A percentile compares a stretch with the other conserved stretches of the same genome.
Evolutionary conservation across 2,113 vertebrate genomes (phyloP).

Genomic region (Petrocephalus zakoni): DNA sequence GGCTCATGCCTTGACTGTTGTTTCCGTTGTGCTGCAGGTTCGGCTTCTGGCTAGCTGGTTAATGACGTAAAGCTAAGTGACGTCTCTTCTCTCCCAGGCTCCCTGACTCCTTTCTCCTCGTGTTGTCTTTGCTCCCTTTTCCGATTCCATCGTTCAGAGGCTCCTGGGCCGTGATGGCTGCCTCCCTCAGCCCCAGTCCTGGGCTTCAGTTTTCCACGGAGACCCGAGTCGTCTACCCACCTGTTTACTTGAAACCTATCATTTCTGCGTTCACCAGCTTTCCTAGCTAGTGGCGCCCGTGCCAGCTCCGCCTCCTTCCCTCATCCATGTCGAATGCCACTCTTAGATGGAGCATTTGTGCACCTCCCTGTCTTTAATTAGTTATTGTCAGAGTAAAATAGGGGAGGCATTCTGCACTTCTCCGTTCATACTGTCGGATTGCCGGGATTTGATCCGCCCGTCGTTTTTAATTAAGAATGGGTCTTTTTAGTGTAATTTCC

Average conservation of each 20-base stretch:
- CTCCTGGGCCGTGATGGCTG: not conserved
- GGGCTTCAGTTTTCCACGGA: not conserved
- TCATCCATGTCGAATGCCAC: conserved; percentile 49
- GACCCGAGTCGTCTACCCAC: not conserved
- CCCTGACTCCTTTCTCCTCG: not conserved
- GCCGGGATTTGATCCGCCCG: conserved; percentile 8
- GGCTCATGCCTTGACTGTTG: conserved; percentile 46
- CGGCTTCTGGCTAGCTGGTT: conserved; percentile 52
- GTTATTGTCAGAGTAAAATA: conserved; percentile 56
- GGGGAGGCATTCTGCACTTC: conserved; percentile 6
- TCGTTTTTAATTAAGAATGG: conserved; percentile 12
- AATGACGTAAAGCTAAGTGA: conserved; percentile 49
- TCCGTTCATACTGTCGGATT: not conserved
- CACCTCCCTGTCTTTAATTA: conserved; percentile 51
- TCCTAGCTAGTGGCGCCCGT: not conserved
- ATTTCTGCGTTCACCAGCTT: not conserved
- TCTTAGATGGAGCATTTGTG: conserved; percentile 45
- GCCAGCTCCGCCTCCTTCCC: conserved; percentile 19
- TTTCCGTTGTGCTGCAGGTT: conserved; percentile 45
- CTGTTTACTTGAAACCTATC: not conserved
- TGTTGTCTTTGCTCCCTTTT: not conserved
- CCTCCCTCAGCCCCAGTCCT: not conserved
- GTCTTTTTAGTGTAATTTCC: conserved; percentile 8
- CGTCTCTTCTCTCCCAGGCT: conserved; percentile 34
- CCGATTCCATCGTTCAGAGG: not conserved